Conservation (phyloP, 2,113 vertebrate genomes). For the Chiloscyllium plagiosum region DNA sequence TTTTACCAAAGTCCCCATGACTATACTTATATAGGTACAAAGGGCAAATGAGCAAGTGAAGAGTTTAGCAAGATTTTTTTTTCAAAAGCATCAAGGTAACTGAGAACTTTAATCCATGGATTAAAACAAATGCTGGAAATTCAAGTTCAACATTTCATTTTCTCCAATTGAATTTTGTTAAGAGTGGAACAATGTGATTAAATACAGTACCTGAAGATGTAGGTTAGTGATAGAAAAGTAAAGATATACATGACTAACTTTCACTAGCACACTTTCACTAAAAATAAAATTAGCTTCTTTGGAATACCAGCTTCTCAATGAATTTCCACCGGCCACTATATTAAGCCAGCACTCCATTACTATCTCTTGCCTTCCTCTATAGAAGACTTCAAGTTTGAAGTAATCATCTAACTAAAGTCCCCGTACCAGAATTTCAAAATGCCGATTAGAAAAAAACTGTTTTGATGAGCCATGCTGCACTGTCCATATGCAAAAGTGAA, state of each 20-base stretch:
- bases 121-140: background rate
- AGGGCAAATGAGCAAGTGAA: background rate
- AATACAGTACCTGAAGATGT: background rate
- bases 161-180: background rate
- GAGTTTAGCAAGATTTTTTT: background rate
- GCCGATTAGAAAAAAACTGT: background rate
- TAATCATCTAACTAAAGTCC: background rate
- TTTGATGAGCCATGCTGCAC: background rate
- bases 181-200: background rate
- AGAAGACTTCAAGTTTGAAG: background rate
- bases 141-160: constrained; percentile 13
- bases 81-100: background rate
- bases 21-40: background rate
- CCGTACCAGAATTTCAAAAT: background rate
- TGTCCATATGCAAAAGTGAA: background rate
- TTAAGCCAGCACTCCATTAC: background rate
- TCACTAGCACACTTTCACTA: background rate
- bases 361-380: background rate
- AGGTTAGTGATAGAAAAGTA: background rate
- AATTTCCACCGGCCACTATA: background rate
- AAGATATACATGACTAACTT: background rate
- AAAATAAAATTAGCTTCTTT: background rate
- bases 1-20: background rate
- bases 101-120: background rate
- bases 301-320: background rate